Conservation (phyloP, 37 sponge, comb jelly and placozoan genomes). For the Aplysina aerophoba region DNA sequence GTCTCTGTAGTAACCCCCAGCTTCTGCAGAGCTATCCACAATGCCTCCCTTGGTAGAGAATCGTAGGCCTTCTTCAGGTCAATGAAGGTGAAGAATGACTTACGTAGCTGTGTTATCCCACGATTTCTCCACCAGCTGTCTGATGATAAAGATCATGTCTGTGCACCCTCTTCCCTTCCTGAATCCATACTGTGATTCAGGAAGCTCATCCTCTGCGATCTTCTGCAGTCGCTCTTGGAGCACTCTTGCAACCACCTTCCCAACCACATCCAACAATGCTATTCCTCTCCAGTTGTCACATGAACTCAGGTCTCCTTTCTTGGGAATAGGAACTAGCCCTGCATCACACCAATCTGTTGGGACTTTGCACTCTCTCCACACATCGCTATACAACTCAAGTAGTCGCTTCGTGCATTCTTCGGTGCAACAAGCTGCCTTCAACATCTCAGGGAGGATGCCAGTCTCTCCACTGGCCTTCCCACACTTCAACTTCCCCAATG, state of each 20-base stretch:
- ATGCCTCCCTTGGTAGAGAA: conserved; percentile 13
- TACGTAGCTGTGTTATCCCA: conserved; percentile 1
- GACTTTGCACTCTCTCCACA: conserved; percentile 30
- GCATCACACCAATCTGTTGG: conserved; percentile 18
- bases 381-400: conserved; percentile 2
- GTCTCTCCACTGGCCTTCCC: conserved; percentile 6
- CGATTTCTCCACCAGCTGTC: conserved; percentile 23
- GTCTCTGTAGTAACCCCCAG: conserved; percentile 11
- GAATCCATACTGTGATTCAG: conserved; percentile 27
- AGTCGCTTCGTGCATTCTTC: neutral
- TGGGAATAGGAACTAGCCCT: conserved; percentile 10
- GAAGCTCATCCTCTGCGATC: conserved; percentile 13
- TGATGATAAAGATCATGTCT: conserved; percentile 14
- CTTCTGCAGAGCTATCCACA: conserved; percentile 28
- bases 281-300: conserved; percentile 27
- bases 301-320: conserved; percentile 30
- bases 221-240: conserved; percentile 15
- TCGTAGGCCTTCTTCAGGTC: conserved; percentile 16
- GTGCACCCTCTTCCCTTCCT: conserved; percentile 16
- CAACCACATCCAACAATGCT: conserved; percentile 14
- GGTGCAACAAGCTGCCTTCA: neutral
- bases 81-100: conserved; percentile 5
- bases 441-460: conserved; percentile 21
- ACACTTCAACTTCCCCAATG: neutral
- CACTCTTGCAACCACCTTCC: conserved; percentile 1